Evolutionary conservation across 2,797 vertebrate species (phyloP), one percentile per base, ranked within the genome.

Genomic region (Brachymystax lenok): DNA sequence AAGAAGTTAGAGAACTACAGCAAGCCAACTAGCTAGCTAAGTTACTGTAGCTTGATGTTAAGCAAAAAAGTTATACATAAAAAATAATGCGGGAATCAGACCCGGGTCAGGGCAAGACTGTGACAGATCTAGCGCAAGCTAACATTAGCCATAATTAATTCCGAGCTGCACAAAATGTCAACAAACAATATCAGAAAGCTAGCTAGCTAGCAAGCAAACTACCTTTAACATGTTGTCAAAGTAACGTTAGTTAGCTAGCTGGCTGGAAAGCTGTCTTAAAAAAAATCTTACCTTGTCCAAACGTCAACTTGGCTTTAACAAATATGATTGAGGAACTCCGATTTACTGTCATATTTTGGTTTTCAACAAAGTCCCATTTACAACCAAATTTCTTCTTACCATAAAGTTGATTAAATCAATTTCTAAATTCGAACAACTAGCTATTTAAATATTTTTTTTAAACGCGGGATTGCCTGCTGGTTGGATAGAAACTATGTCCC

Each of bases 271-370:
- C 8, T 30, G 24, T 3, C 1, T 28, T 13, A 27, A 63, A 66
- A 56, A 56, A 24, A 59, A 21, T 21, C 59, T 63, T 68, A 67
- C 66, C 66, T 68, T 33, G 28, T 68, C 30, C 28, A 68, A 33
- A 35, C 30, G 66, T 68, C 28, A 68, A 35, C 28, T 33, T 35
- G 66, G 30, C 64, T 14, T 67, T 24, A 4, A 28, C 64, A 67
- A 30, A 63, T 63, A 63, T 7, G 24, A 30, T 17, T 12, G 27
- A 67, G 16, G 14, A 30, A 30, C 27, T 28, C 24, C 5, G 64
- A 14, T 28, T 5, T 30, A 30, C 16, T 2, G 64, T 67, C 64
- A 28, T 67, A 13, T 30, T 67, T 64, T 27, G 24, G 27, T 13
- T 67, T 24, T 33, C 13, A 16, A 67, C 21, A 10, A 63, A 10